These are phyloP conservation scores for Xenopus borealis DNA, from an alignment of 2,113 vertebrate genomes.

Conservation along the genomic window DNA sequence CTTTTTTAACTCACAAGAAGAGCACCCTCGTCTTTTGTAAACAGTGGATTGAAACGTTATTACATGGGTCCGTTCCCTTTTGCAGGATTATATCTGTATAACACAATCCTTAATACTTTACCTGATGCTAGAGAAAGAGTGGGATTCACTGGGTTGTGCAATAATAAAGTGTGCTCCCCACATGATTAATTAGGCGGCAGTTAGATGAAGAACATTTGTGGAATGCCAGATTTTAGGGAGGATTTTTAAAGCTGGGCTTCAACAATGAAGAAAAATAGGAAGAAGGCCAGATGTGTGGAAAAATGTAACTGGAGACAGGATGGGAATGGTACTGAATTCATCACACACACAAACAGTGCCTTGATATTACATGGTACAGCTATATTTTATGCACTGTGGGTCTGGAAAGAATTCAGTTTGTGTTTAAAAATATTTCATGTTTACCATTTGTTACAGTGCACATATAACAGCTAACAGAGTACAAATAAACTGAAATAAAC, in stretches of 20 bases:
- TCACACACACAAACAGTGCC: neutral
- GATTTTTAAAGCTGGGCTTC: neutral
- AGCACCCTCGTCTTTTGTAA: no score
- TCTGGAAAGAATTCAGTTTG: neutral
- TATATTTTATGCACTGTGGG: neutral
- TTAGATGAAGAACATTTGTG: constrained; percentile 18
- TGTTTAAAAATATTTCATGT: neutral
- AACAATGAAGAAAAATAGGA: neutral
- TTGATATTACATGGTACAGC: constrained; percentile 18
- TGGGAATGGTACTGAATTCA: constrained; percentile 1
- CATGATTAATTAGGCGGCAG: constrained; percentile 27
- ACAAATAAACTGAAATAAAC: neutral
- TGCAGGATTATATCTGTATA: neutral
- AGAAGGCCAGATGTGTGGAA: neutral
- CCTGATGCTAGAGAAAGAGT: neutral
- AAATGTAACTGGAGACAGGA: neutral
- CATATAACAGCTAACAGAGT: constrained; percentile 2
- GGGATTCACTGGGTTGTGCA: neutral
- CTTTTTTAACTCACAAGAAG: no score
- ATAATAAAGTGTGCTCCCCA: neutral
- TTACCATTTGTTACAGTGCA: constrained; percentile 12
- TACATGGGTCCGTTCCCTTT: neutral
- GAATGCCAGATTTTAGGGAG: constrained; percentile 18
- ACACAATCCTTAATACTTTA: neutral
- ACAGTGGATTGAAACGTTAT: no score